A percentile compares a stretch with the other conserved stretches of the same genome.
phyloP scores from a whole-genome alignment of 2,113 vertebrate species.

The Recurvirostra avosetta region DNA sequence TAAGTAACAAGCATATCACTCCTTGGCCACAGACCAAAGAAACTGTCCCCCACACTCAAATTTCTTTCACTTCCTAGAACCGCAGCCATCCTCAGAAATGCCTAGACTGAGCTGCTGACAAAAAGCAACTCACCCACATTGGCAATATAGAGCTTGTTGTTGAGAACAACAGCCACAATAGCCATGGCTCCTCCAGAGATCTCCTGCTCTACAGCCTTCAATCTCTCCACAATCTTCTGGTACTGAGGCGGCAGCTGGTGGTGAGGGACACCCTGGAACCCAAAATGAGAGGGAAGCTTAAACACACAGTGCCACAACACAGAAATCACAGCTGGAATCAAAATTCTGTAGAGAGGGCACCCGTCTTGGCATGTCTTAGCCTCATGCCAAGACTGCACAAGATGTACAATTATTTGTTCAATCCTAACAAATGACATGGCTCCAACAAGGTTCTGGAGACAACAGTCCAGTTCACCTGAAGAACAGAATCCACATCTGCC shows the following conservation, averaged over 20 bases:
- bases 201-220: constrained; percentile 90
- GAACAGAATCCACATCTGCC: not conserved
- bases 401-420: not conserved
- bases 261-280: constrained; percentile 79
- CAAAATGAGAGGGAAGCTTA: not conserved
- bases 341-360: not conserved
- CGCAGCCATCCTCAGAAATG: not conserved
- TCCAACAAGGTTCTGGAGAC: not conserved
- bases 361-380: not conserved
- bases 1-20: not conserved
- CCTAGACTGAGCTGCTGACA: not conserved
- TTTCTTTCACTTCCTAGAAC: not conserved
- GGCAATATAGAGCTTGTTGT: constrained; percentile 92
- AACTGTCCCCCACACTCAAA: not conserved
- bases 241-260: constrained; percentile 86
- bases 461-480: not conserved
- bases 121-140: constrained; percentile 85
- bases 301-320: not conserved
- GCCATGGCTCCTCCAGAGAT: constrained; percentile 93
- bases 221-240: constrained; percentile 91
- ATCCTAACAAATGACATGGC: not conserved
- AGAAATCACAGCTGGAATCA: not conserved
- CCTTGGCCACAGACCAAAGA: not conserved
- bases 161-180: constrained; percentile 90
- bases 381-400: not conserved